A percentile compares a stretch with the other conserved stretches of the same genome.
Evolutionary conservation across 2,113 vertebrate species (phyloP).

Genomic region (Ornithorhynchus anatinus): DNA sequence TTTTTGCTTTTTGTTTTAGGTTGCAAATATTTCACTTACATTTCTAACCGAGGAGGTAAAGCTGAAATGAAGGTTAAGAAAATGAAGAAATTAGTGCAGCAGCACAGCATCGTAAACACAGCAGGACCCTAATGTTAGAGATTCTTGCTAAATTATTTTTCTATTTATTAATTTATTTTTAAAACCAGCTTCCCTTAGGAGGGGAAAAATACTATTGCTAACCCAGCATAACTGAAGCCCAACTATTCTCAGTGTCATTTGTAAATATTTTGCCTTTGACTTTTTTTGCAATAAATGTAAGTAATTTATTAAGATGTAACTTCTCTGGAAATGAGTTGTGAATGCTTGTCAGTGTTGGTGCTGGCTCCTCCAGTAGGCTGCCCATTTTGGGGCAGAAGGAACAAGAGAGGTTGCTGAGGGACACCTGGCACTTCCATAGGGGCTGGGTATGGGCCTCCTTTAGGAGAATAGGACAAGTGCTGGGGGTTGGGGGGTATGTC

Average conservation of each 20-base stretch:
- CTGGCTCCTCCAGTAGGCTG: too few species aligned
- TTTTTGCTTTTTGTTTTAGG: conserved; percentile 32
- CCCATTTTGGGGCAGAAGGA: too few species aligned
- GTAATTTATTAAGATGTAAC: too few species aligned
- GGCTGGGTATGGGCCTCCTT: too few species aligned
- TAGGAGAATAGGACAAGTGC: neutral
- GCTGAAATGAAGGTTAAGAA: conserved; percentile 31
- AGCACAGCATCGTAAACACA: neutral
- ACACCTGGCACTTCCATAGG: too few species aligned
- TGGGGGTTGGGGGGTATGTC: neutral
- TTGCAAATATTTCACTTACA: conserved; percentile 57
- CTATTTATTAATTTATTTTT: neutral
- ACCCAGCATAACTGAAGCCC: too few species aligned
- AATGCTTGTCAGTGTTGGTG: too few species aligned
- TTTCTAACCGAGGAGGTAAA: conserved; percentile 46
- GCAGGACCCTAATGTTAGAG: neutral
- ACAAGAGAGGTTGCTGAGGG: too few species aligned
- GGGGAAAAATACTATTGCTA: neutral
- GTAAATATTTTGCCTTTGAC: too few species aligned
- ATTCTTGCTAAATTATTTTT: neutral
- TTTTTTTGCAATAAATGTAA: too few species aligned
- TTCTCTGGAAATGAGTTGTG: too few species aligned
- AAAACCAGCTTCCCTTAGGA: neutral
- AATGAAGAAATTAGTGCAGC: conserved; percentile 63
- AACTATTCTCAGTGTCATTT: too few species aligned